phyloP scores from a whole-genome alignment of 2,113 vertebrate genomes.

The Glaucidium brasilianum region DNA sequence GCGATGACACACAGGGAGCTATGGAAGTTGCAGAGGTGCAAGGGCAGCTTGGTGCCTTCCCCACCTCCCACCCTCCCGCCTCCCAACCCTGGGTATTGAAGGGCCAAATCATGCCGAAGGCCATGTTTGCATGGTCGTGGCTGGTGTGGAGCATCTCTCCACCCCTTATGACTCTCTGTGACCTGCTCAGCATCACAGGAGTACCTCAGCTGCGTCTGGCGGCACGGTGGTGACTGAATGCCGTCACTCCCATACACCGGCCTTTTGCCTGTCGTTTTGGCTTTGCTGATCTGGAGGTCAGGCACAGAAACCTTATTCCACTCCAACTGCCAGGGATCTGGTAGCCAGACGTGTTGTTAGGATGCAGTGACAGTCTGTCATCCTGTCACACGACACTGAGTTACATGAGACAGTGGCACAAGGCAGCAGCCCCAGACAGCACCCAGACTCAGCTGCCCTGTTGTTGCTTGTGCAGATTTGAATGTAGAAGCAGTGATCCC shows the following conservation, averaged over 20 bases:
- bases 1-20: rapidly evolving
- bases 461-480: not conserved
- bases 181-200: not conserved
- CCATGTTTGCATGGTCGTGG: not conserved
- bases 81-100: not conserved
- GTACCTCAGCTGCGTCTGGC: not conserved
- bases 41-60: not conserved
- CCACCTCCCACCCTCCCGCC: not conserved
- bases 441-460: not conserved
- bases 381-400: not conserved
- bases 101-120: not conserved
- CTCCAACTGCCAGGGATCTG: not conserved
- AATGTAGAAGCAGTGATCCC: not conserved
- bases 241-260: rapidly evolving
- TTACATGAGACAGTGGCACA: not conserved
- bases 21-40: rapidly evolving
- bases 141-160: not conserved
- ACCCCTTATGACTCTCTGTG: rapidly evolving
- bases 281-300: not conserved
- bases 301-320: not conserved
- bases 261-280: not conserved
- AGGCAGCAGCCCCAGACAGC: not conserved
- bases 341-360: rapidly evolving
- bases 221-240: not conserved
- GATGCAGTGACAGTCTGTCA: rapidly evolving